Evolutionary conservation across 2,113 vertebrate species (phyloP).

Genomic region (Psilopogon haemacephalus): DNA sequence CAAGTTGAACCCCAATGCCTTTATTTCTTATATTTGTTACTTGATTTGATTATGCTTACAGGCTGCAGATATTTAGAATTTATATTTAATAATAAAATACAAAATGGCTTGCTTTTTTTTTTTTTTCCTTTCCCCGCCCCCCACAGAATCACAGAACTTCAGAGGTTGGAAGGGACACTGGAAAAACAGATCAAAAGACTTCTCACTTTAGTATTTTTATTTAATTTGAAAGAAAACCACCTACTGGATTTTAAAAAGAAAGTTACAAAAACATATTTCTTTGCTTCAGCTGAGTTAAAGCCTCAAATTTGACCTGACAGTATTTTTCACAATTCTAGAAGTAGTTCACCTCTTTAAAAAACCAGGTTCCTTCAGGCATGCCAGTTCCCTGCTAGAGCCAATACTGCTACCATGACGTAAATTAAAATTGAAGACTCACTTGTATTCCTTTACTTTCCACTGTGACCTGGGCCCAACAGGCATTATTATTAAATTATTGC

Average conservation of each 20-base stretch:
- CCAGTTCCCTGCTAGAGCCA: background rate
- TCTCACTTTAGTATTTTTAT: background rate
- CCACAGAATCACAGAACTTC: too few species aligned
- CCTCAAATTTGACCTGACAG: background rate
- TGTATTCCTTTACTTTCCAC: background rate
- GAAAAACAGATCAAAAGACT: background rate
- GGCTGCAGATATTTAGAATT: background rate
- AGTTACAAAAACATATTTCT: background rate
- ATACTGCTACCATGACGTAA: background rate
- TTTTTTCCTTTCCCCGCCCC: too few species aligned
- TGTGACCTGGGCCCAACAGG: background rate
- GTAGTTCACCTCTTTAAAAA: background rate
- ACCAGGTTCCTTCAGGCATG: background rate
- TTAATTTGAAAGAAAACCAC: background rate
- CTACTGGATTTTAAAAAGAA: background rate
- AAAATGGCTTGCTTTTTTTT: background rate
- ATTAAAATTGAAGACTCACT: background rate
- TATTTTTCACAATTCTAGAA: background rate
- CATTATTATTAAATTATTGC: background rate
- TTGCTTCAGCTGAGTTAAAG: background rate
- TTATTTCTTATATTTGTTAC: background rate
- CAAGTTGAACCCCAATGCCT: background rate
- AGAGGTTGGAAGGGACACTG: too few species aligned
- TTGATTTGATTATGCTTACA: background rate
- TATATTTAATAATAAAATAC: background rate